Percentiles rank a stretch among this genome's conserved stretches.
These are phyloP conservation scores for Cephus pygmeus DNA, from an alignment of 2,888 invertebrate genomes.

Conservation along the genomic window DNA sequence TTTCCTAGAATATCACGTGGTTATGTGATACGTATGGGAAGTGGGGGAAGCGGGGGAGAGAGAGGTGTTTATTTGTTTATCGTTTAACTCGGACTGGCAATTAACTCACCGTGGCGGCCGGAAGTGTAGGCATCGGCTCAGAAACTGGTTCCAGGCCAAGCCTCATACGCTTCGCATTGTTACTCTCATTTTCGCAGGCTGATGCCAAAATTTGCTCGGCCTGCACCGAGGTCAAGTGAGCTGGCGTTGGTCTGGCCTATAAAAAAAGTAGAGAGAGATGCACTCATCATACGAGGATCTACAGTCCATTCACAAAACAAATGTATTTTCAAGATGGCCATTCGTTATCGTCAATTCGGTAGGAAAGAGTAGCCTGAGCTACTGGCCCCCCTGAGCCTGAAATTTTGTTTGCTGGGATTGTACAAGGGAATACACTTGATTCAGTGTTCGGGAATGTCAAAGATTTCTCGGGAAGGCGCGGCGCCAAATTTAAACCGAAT, in stretches of 20 bases:
- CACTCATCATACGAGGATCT: neutral
- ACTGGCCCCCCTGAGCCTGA: neutral
- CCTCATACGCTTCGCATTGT: constrained; percentile 97
- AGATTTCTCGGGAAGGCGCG: neutral
- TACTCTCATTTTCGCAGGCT: constrained; percentile 97
- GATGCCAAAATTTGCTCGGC: constrained; percentile 95
- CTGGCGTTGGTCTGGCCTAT: constrained; percentile 93
- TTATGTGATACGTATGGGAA: constrained; percentile 32
- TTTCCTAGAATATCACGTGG: neutral
- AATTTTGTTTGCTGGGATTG: neutral
- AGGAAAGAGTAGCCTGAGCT: neutral
- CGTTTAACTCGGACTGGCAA: neutral
- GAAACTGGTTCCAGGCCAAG: constrained; percentile 94
- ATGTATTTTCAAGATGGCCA: neutral
- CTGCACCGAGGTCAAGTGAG: constrained; percentile 95
- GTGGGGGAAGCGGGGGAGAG: neutral
- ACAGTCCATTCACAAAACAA: neutral
- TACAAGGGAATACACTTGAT: neutral
- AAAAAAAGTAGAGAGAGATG: constrained; percentile 35
- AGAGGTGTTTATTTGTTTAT: constrained; percentile 2
- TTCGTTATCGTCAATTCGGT: neutral
- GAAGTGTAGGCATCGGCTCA: constrained; percentile 85
- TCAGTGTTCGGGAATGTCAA: neutral
- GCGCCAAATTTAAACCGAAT: neutral
- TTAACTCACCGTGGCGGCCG: constrained; percentile 72